phyloP scores from a whole-genome alignment of 2,888 invertebrate species.

The Formica aserva region DNA sequence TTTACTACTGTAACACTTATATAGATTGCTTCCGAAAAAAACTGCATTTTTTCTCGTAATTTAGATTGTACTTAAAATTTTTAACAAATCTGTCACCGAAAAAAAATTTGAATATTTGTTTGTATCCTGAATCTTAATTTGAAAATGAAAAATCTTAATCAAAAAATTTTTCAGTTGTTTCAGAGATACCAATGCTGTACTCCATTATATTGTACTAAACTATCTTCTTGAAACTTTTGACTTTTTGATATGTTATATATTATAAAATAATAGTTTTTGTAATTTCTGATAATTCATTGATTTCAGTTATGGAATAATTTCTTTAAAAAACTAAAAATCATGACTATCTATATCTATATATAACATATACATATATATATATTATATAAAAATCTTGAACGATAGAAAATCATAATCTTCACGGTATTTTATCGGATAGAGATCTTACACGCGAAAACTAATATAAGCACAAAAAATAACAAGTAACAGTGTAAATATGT shows the following conservation, averaged over 20 bases:
- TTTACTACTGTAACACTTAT: neutral
- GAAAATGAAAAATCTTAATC: neutral
- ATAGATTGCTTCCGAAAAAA: neutral
- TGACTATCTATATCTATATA: neutral
- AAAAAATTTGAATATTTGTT: neutral
- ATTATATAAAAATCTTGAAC: neutral
- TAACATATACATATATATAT: neutral
- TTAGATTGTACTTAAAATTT: neutral
- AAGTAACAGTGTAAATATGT: neutral
- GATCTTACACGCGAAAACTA: conserved; percentile 4
- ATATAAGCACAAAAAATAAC: neutral
- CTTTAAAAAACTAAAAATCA: neutral
- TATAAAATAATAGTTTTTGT: neutral
- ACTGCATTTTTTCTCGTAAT: neutral
- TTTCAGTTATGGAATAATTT: neutral
- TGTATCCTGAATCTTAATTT: neutral
- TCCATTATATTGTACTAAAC: neutral
- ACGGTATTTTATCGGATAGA: neutral
- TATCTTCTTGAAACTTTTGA: neutral
- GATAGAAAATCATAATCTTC: neutral
- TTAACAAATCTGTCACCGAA: neutral
- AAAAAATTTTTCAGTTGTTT: neutral
- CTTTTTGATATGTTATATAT: neutral
- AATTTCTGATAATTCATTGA: neutral
- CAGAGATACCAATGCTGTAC: neutral